Percentiles rank a stretch among this genome's conserved stretches.
Evolutionary conservation across 1,140 invertebrate genomes (phyloP).

Genomic region (Spodoptera litura): DNA sequence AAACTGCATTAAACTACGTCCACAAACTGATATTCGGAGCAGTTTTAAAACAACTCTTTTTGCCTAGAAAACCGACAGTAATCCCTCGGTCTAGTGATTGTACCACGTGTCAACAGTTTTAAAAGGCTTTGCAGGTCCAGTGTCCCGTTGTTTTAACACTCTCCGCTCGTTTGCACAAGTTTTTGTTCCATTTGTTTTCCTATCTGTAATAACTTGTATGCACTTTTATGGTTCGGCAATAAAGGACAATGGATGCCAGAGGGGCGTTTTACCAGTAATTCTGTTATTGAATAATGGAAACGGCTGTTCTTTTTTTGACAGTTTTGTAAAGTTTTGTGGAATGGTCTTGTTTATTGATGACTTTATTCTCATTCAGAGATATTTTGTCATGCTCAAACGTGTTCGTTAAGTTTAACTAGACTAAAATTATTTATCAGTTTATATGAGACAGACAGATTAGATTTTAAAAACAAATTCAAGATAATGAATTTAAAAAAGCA

Average conservation of each 20-base stretch:
- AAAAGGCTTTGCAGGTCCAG: constrained; percentile 13
- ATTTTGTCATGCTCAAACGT: neutral
- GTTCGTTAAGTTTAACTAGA: neutral
- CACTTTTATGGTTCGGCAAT: neutral
- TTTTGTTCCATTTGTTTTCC: neutral
- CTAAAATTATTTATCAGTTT: too few species aligned
- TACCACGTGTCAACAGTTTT: constrained; percentile 25
- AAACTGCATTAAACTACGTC: constrained; percentile 16
- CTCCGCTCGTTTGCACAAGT: neutral
- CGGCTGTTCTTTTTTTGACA: neutral
- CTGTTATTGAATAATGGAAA: neutral
- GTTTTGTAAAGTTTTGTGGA: too few species aligned
- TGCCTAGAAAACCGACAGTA: neutral
- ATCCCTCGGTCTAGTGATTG: neutral
- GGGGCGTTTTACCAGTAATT: neutral
- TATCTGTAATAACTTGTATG: neutral
- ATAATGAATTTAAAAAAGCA: neutral
- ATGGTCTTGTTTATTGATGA: too few species aligned
- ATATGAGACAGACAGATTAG: too few species aligned
- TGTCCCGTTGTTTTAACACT: constrained; percentile 26
- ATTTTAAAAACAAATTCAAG: neutral
- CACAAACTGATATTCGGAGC: constrained; percentile 10
- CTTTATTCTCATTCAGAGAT: too few species aligned
- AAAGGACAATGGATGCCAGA: neutral
- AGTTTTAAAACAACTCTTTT: constrained; percentile 27